phyloP scores from a whole-genome alignment of 2,797 vertebrate genomes.

The Neosalanx taihuensis region DNA sequence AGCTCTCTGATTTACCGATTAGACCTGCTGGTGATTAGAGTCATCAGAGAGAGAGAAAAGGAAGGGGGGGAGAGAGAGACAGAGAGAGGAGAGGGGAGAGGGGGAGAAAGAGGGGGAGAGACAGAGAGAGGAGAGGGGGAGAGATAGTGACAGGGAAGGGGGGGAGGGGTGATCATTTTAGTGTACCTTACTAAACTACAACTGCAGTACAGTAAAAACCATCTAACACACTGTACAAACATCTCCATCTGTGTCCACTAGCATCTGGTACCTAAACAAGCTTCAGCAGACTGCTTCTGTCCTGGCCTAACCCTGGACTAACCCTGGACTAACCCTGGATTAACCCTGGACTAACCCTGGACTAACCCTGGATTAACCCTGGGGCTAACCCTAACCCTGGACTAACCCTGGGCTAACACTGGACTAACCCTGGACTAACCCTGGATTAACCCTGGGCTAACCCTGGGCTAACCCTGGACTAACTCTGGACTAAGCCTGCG shows the following conservation, averaged over 20 bases:
- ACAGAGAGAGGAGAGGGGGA: conserved; percentile 29
- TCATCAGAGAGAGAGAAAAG: conserved; percentile 33
- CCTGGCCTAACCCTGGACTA: too few relatives aligned
- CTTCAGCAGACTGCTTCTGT: too few relatives aligned
- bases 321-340: too few relatives aligned
- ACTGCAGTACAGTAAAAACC: conserved; percentile 10
- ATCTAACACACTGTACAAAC: conserved; percentile 11
- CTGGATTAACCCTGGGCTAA: too few relatives aligned
- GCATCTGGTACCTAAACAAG: neutral
- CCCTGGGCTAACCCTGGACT: too few relatives aligned
- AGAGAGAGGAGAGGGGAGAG: neutral
- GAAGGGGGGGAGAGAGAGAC: neutral
- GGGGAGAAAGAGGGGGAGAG: conserved; percentile 30
- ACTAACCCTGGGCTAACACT: too few relatives aligned
- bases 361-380: too few relatives aligned
- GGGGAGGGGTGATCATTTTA: neutral
- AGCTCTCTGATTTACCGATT: conserved; percentile 52
- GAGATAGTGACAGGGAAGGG: neutral
- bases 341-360: too few relatives aligned
- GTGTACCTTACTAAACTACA: conserved; percentile 19
- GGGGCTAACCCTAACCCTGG: too few relatives aligned
- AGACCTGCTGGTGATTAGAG: conserved; percentile 65
- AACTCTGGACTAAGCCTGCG: too few relatives aligned
- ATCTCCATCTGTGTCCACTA: neutral
- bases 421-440: too few relatives aligned